Base-by-base conservation (phyloP, 37 sponge, comb jelly and placozoan genomes). In the Aplysina aerophoba region DNA sequence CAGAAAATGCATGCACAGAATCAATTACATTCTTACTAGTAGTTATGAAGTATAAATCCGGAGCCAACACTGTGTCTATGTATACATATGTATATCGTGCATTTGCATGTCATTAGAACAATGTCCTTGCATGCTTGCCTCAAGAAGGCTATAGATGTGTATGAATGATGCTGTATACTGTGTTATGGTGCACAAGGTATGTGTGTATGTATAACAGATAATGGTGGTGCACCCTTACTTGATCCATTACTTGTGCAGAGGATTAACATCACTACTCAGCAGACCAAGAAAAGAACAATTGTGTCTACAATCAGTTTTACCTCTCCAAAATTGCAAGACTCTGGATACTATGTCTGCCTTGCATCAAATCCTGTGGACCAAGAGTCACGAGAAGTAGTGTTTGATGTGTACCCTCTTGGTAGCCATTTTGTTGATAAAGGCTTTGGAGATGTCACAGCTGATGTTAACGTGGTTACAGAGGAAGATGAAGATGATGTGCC, bases 361-460 rank as follows among this genome's bases (percentile, higher is more conserved):
- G 78, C 78, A 16, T 75, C 44, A 44, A 75, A 75, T 41, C 44
- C 37, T 39, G 78, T 75, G 4, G 54, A 75, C 15, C 14, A n/a
- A n/a, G 78, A 41, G 8, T 19, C 44, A 41, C 1, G 16, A 1
- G 54, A 40, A 21, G 78, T 50, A 12, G 39, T 75, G 20, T 75
- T 75, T 75, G 78, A 75, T 75, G 78, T 75, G 50, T 75, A 75
- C 78, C 78, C 78, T 14, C 16, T 75, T 38, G 78, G 78, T 1
- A 75, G 78, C 41, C 38, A 19, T 2, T 75, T 75, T 12, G 78
- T 50, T 50, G 78, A 75, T 75, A 50, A 75, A 41, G 78, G 78
- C 4, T 75, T 75, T 11, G 78, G 39, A 4, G 54, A 31, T 41
- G 73, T 44, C 6, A 8, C 50, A 44, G 50, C n/a, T n/a, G n/a